phyloP scores from a whole-genome alignment of 2,888 invertebrate species.

The Colletes collaris region DNA sequence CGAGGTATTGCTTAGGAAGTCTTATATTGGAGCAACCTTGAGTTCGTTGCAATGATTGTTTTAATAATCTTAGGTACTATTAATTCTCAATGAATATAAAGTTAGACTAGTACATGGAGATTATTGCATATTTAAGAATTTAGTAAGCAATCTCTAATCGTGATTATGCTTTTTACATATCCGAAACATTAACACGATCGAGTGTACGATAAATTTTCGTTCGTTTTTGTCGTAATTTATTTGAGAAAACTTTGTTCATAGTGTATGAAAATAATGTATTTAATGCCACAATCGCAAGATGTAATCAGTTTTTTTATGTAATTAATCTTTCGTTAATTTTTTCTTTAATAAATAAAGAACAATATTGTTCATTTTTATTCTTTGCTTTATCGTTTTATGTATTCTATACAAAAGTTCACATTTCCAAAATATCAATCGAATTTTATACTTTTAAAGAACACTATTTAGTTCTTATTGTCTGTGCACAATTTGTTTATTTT shows the following conservation, averaged over 20 bases:
- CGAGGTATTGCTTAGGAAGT: constrained; percentile 12
- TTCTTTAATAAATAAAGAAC: neutral
- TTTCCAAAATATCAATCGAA: too few species aligned
- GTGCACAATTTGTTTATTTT: too few species aligned
- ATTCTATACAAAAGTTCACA: too few species aligned
- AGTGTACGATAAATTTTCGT: neutral
- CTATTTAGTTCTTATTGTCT: too few species aligned
- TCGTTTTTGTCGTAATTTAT: neutral
- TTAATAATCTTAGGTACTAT: constrained; percentile 1
- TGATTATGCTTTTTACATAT: neutral
- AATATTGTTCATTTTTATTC: neutral
- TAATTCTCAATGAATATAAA: neutral
- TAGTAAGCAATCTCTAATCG: neutral
- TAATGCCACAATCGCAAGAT: neutral
- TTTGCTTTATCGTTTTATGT: too few species aligned
- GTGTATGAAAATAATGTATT: neutral
- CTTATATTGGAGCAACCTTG: constrained; percentile 44
- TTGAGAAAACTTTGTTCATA: neutral
- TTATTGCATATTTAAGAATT: neutral
- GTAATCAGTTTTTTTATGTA: neutral
- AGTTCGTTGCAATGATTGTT: constrained; percentile 23
- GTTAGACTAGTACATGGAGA: neutral
- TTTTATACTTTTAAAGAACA: too few species aligned
- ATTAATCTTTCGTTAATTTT: neutral
- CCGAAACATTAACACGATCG: neutral